These are phyloP conservation scores for Leptinotarsa undecemlineata DNA, from an alignment of 1,140 invertebrate genomes.

Conservation along the genomic window DNA sequence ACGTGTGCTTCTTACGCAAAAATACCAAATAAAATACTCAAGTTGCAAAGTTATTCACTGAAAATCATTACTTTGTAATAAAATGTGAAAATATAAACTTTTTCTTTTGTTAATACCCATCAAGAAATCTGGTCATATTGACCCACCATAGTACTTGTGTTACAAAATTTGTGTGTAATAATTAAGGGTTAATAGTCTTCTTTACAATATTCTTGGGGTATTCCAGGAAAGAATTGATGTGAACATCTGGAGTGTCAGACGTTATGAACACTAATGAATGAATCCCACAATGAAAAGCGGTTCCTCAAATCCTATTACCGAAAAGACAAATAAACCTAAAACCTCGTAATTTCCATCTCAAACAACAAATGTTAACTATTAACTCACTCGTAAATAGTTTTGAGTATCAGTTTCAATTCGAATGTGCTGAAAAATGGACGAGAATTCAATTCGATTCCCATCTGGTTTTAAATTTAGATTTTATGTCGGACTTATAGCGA, in stretches of 20 bases:
- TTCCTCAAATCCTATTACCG: background rate
- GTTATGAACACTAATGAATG: background rate
- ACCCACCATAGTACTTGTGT: no score
- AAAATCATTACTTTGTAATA: no score
- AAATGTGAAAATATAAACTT: no score
- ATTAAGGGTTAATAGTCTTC: no score
- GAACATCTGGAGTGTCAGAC: background rate
- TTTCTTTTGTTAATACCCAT: no score
- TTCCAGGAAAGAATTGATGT: background rate
- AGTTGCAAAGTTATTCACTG: no score
- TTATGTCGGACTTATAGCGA: slow-evolving; percentile 1
- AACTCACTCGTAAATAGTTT: background rate
- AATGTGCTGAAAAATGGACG: background rate
- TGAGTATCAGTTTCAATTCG: background rate
- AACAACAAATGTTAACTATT: background rate
- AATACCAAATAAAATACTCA: no score
- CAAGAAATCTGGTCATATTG: no score
- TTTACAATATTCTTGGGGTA: no score
- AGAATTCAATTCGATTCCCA: background rate
- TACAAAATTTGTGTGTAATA: no score
- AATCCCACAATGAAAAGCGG: background rate
- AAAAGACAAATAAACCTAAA: background rate
- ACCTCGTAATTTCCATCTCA: background rate
- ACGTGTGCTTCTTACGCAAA: no score
- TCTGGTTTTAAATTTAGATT: slow-evolving; percentile 1